These are phyloP conservation scores for Monochamus saltuarius DNA, from an alignment of 1,140 invertebrate species.

Conservation along the genomic window DNA sequence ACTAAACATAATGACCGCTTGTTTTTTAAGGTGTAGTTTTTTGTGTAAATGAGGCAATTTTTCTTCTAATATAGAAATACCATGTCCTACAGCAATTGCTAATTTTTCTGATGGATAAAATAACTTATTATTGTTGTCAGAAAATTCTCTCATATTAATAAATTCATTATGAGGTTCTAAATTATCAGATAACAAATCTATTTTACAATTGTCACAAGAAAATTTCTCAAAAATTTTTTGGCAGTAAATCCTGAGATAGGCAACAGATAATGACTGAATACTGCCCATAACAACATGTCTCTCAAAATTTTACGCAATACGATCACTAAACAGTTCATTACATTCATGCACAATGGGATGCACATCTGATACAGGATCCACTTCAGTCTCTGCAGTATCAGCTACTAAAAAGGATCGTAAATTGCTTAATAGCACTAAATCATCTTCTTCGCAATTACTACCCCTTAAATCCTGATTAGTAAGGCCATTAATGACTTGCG, in stretches of 20 bases:
- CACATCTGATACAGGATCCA: no score
- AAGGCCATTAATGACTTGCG: constrained; percentile 27
- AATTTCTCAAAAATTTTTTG: no score
- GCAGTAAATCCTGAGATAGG: no score
- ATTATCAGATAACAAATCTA: not conserved
- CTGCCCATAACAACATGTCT: no score
- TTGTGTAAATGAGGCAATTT: no score
- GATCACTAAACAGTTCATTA: no score
- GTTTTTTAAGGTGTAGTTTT: no score
- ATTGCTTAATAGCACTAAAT: constrained; percentile 13
- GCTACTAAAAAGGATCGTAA: constrained; percentile 23
- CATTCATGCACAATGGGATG: no score
- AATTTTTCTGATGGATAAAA: constrained; percentile 23
- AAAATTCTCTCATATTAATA: constrained; percentile 20
- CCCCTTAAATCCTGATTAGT: not conserved
- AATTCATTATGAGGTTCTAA: constrained; percentile 16
- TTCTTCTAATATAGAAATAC: constrained; percentile 13
- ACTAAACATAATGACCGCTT: no score
- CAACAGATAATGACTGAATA: no score
- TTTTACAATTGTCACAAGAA: not conserved
- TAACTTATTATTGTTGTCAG: constrained; percentile 8
- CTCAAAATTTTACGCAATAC: no score
- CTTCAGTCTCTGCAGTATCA: not conserved
- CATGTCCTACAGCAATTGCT: constrained; percentile 13
- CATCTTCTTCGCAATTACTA: constrained; percentile 24